Percentiles rank a stretch among this genome's conserved stretches.
These are phyloP conservation scores for Syngnathus floridae DNA, from an alignment of 2,113 vertebrate genomes.

Conservation along the genomic window DNA sequence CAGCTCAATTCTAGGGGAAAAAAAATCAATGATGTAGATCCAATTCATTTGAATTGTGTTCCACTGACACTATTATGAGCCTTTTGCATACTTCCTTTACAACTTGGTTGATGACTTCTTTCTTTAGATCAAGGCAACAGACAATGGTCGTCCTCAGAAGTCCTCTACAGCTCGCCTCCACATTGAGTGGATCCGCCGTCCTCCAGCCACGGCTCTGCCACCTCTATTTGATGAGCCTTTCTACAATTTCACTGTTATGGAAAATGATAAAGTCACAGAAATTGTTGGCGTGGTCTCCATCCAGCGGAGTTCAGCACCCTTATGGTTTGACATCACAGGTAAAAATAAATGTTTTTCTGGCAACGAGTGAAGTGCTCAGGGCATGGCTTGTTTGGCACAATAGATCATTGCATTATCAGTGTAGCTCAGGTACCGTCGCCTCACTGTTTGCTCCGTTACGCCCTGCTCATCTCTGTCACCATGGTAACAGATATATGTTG, in stretches of 20 bases:
- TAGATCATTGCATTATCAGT: not conserved
- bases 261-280: constrained; percentile 87
- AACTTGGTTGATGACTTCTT: constrained; percentile 1
- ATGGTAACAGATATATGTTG: constrained; percentile 36
- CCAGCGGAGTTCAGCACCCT: constrained; percentile 76
- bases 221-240: constrained; percentile 85
- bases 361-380: constrained; percentile 1
- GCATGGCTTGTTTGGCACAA: constrained; percentile 26
- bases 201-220: constrained; percentile 59
- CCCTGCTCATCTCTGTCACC: constrained; percentile 45
- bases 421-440: constrained; percentile 32
- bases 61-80: not conserved
- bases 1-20: not conserved
- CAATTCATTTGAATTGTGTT: not conserved
- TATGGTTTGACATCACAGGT: constrained; percentile 97
- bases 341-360: constrained; percentile 35
- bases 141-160: constrained; percentile 93
- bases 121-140: constrained; percentile 87
- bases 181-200: constrained; percentile 92
- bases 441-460: constrained; percentile 48
- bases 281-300: constrained; percentile 93
- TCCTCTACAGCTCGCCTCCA: constrained; percentile 88
- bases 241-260: constrained; percentile 96
- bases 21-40: no score
- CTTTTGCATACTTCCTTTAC: not conserved